These are phyloP conservation scores for Lucilia cuprina DNA, from an alignment of 1,140 invertebrate species.

Conservation along the genomic window DNA sequence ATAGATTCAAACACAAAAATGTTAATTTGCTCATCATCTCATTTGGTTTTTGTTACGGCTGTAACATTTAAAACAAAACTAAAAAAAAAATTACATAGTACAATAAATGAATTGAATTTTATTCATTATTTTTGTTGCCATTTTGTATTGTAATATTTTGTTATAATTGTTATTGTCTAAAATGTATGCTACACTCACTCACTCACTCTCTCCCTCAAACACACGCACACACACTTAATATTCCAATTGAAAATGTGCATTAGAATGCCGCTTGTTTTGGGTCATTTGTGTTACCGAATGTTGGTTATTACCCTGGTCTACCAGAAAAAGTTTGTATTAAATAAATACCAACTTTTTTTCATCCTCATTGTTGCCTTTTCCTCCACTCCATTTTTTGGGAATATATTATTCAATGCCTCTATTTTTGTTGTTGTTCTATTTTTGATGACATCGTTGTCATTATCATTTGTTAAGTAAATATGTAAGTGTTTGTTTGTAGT, in stretches of 20 bases:
- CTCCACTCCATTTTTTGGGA: background rate
- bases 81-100: background rate
- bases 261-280: constrained; percentile 30
- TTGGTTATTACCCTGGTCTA: constrained; percentile 29
- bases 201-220: no score
- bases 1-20: background rate
- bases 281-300: constrained; percentile 33
- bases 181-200: no score
- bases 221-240: background rate
- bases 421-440: background rate
- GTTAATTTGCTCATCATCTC: background rate
- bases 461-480: background rate
- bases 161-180: background rate
- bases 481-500: background rate
- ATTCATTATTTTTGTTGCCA: constrained; percentile 19
- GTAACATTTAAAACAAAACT: background rate
- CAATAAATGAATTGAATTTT: constrained; percentile 5
- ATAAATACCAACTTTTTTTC: background rate
- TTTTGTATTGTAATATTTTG: background rate
- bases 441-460: constrained; percentile 1
- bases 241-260: background rate
- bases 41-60: background rate
- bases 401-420: background rate
- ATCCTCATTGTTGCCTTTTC: background rate
- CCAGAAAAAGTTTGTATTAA: constrained; percentile 24